These are phyloP conservation scores for Pterostichus madidus DNA, from an alignment of 2,888 invertebrate genomes.

Conservation along the genomic window DNA sequence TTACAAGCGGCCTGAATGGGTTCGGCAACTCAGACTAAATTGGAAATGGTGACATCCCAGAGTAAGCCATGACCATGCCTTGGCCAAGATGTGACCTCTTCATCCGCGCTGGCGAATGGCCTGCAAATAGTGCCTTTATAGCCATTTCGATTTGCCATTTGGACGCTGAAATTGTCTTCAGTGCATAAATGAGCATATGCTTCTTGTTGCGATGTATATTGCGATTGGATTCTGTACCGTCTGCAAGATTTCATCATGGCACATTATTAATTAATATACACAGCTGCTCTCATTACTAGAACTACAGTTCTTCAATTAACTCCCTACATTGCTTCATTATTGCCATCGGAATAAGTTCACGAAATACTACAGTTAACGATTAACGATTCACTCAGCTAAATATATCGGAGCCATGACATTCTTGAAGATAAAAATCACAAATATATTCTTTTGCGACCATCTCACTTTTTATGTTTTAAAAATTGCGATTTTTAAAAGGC, in stretches of 20 bases:
- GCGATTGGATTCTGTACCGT: neutral
- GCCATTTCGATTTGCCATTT: slow-evolving; percentile 65
- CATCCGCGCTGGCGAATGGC: slow-evolving; percentile 47
- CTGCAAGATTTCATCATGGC: neutral
- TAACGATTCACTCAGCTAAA: too few species aligned
- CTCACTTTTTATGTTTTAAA: too few species aligned
- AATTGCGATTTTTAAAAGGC: too few species aligned
- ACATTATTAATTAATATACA: too few species aligned
- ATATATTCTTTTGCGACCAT: too few species aligned
- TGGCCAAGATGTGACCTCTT: slow-evolving; percentile 26
- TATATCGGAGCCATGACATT: too few species aligned
- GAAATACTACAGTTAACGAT: too few species aligned
- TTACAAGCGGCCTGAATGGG: slow-evolving; percentile 59
- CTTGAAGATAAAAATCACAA: too few species aligned
- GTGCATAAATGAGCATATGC: slow-evolving; percentile 52
- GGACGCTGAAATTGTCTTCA: slow-evolving; percentile 51
- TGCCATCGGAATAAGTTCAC: too few species aligned
- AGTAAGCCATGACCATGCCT: neutral
- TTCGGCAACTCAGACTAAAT: slow-evolving; percentile 59
- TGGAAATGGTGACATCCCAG: slow-evolving; percentile 62
- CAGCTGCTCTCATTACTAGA: too few species aligned
- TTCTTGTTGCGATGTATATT: slow-evolving; percentile 34
- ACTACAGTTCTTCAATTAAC: too few species aligned
- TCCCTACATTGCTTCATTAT: too few species aligned
- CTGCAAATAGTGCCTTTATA: slow-evolving; percentile 65